Conservation (phyloP, 2,888 invertebrate genomes). For the Dolomedes plantarius region DNA sequence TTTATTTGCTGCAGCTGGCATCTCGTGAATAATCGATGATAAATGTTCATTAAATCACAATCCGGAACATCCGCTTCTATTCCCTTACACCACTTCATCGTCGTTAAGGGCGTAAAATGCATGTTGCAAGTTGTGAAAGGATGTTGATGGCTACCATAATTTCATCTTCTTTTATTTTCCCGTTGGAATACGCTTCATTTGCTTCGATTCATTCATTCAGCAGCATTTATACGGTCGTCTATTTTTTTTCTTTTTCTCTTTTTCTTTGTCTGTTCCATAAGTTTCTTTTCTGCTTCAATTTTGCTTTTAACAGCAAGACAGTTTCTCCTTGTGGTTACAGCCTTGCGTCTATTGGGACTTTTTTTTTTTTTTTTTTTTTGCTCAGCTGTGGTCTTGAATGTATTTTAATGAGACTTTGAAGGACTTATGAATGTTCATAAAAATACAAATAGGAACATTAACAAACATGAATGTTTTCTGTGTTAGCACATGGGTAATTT, state of each 20-base stretch:
- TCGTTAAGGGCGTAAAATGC: background rate
- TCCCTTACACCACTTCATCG: background rate
- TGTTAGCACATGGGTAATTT: too few species aligned
- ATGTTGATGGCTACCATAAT: background rate
- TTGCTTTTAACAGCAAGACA: too few species aligned
- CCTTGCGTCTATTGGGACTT: too few species aligned
- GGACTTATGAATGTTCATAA: too few species aligned
- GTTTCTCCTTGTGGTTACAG: too few species aligned
- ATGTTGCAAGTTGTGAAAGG: background rate
- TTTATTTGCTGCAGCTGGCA: background rate
- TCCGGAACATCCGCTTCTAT: background rate
- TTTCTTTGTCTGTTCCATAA: background rate
- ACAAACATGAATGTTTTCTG: too few species aligned
- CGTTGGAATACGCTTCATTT: background rate
- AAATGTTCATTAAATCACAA: conserved; percentile 5
- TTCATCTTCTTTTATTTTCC: background rate
- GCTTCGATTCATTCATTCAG: background rate
- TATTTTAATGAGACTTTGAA: too few species aligned
- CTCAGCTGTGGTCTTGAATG: too few species aligned
- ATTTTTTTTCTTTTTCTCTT: background rate
- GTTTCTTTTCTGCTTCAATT: background rate
- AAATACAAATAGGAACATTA: too few species aligned
- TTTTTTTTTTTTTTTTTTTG: too few species aligned
- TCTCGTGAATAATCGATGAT: background rate
- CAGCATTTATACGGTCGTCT: background rate